Percentiles rank a stretch among this genome's conserved stretches.
Evolutionary conservation across 1,140 invertebrate species (phyloP).

Genomic region (Stegodyphus mimosarum): DNA sequence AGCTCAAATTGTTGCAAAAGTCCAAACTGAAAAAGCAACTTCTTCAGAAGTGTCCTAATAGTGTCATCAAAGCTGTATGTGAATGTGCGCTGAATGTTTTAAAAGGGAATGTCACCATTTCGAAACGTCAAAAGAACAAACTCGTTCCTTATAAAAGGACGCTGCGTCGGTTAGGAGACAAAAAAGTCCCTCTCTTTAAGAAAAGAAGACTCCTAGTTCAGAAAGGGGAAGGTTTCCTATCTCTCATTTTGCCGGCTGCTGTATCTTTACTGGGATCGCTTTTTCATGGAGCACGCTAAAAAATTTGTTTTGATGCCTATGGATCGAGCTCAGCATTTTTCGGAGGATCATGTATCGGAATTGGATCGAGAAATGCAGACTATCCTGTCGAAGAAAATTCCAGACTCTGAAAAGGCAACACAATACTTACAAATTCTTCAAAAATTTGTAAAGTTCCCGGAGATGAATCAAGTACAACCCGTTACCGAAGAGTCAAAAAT

Average conservation of each 20-base stretch:
- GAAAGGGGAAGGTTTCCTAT: not conserved
- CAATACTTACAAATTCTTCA: constrained; percentile 13
- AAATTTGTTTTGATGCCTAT: not conserved
- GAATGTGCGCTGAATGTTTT: constrained; percentile 6
- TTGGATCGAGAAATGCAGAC: not conserved
- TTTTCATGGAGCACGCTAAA: not conserved
- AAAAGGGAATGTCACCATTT: not conserved
- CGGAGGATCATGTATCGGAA: not conserved
- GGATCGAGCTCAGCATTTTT: not conserved
- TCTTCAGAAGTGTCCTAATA: not conserved
- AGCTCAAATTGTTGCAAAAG: not conserved
- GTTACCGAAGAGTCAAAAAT: not conserved
- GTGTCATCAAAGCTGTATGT: constrained; percentile 5
- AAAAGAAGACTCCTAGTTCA: not conserved
- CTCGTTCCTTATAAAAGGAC: constrained; percentile 4
- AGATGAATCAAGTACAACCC: not conserved
- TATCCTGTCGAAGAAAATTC: not conserved
- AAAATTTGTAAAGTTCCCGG: not conserved
- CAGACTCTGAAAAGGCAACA: not conserved
- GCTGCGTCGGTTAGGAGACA: not conserved
- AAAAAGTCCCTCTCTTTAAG: constrained; percentile 4
- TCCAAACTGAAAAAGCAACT: not conserved
- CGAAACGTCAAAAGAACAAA: not conserved
- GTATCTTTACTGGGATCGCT: not conserved
- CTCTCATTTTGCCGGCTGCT: not conserved